Percentiles rank a stretch among this genome's conserved stretches.
Evolutionary conservation across 2,797 vertebrate species (phyloP).

Genomic region (Poliocrania exsul): DNA sequence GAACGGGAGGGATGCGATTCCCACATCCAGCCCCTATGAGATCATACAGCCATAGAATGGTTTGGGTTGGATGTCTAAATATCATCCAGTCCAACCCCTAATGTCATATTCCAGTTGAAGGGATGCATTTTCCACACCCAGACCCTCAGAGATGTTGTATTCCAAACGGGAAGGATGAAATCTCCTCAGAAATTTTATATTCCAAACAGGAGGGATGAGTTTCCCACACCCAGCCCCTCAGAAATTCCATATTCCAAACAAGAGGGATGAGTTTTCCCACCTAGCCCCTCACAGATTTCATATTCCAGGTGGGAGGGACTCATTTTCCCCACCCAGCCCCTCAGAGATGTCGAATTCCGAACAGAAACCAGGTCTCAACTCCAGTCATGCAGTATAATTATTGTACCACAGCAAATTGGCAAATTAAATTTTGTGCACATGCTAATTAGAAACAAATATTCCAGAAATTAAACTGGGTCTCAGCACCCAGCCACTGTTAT

Average conservation of each 20-base stretch:
- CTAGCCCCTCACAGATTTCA: fast-evolving
- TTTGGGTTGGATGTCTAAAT: no score
- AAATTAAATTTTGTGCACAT: neutral
- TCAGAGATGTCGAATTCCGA: fast-evolving
- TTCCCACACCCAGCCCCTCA: neutral
- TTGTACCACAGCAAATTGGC: neutral
- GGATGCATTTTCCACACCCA: neutral
- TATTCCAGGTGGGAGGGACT: no score
- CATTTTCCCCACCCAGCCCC: neutral
- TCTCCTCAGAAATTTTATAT: neutral
- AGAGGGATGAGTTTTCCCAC: neutral
- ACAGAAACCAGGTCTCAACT: neutral
- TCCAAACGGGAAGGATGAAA: neutral
- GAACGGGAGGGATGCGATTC: fast-evolving
- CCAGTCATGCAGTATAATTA: fast-evolving
- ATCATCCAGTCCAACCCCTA: neutral
- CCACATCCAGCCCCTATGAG: neutral
- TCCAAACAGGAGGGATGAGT: neutral
- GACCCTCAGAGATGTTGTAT: neutral
- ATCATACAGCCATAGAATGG: no score
- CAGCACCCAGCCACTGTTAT: fast-evolving
- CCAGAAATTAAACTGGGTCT: neutral
- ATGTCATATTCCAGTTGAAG: neutral
- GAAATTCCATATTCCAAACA: neutral
- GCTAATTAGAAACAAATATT: neutral